Base-by-base conservation (phyloP, 2,888 invertebrate genomes). In the Zele albiditarsus region DNA sequence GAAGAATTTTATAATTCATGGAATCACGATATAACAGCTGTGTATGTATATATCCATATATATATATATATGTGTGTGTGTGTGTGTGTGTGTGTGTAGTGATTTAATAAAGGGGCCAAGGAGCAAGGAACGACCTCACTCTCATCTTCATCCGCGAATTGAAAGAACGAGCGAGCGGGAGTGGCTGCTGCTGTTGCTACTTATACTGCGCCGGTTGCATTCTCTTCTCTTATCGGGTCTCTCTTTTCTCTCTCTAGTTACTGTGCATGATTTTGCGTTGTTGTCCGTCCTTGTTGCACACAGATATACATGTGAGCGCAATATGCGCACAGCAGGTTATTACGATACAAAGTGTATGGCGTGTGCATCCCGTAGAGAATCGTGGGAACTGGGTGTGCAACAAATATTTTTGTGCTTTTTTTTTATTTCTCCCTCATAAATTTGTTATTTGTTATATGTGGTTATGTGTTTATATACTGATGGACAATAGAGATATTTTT, bases 91-190 rank as follows among this genome's bases (percentile, higher is more conserved):
- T 46, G 5, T 53, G 20, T 53, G n/a, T 31, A 23, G 62, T 65
- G 28, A 66, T 65, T 65, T 73, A 60, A 71, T 75, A 67, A 66
- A 77, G 46, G 67, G 53, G 76, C 62, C 60, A 72, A 69, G 71
- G 66, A 67, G 75, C 65, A 74, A 74, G 70, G 65, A 74, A 74
- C 69, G 70, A 74, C 65, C 74, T 74, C 70, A 74, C 74, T 74
- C 58, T 74, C 74, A 70, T 74, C 74, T 74, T 74, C 74, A 74
- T 49, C 46, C 38, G 57, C 20, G 20, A 53, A 53, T 20, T 53
- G 20, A 20, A 53, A 4, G 53, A 53, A 20, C 20, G 20, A 20
- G 46, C 20, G 60, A n/a, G 49, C 58, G 46, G 73, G 73, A 68
- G 63, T 68, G 73, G 68, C 49, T 38, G 25, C 53, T 28, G 28